Conservation (phyloP, 1,140 invertebrate species). For the Alviniconcha marisindica region DNA sequence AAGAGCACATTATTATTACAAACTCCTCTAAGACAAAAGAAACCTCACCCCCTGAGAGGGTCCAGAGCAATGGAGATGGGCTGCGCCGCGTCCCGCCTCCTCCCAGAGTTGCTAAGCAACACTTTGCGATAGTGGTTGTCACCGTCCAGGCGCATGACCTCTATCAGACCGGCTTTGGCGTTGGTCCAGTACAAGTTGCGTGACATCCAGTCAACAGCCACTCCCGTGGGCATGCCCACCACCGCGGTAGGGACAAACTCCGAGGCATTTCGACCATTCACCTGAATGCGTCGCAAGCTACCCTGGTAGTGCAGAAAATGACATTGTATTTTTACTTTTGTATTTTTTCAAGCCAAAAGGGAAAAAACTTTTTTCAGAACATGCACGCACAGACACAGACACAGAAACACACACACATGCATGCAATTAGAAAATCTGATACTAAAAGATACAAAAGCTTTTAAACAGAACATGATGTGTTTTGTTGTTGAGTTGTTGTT, state of each 20-base stretch:
- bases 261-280: conserved; percentile 91
- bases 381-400: not conserved
- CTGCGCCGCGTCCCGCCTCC: conserved; percentile 88
- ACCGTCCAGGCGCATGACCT: conserved; percentile 84
- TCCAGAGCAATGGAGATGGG: conserved; percentile 93
- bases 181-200: conserved; percentile 97
- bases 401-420: not conserved
- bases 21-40: no score
- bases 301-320: conserved; percentile 81
- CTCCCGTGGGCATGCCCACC: conserved; percentile 91
- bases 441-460: no score
- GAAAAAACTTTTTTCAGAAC: no score
- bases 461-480: no score
- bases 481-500: not conserved
- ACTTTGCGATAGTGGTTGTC: conserved; percentile 83
- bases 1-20: no score
- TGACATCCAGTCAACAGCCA: conserved; percentile 98
- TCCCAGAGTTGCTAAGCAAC: conserved; percentile 94
- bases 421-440: not conserved
- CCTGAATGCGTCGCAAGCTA: conserved; percentile 89
- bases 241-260: conserved; percentile 89
- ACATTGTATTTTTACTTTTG: no score
- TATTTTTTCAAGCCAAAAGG: no score
- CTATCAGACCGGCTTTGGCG: conserved; percentile 92
- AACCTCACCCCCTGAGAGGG: conserved; percentile 87